These are phyloP conservation scores for Carapus acus DNA, from an alignment of 2,797 vertebrate species.

Conservation along the genomic window DNA sequence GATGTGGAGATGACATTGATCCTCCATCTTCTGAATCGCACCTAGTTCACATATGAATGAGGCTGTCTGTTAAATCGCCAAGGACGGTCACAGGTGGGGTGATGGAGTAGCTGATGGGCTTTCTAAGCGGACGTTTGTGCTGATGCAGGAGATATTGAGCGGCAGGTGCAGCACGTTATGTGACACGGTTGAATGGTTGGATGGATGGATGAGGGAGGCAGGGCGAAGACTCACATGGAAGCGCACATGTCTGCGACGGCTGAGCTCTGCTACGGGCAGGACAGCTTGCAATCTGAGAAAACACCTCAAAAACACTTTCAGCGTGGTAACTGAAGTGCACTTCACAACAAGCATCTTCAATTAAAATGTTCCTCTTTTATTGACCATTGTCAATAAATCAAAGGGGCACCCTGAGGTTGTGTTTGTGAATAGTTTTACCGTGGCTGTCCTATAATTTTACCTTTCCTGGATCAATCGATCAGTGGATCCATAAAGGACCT, in stretches of 20 bases:
- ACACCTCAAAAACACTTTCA: background rate
- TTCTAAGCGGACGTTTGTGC: conserved; percentile 28
- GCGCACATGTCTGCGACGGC: conserved; percentile 28
- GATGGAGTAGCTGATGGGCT: conserved; percentile 8
- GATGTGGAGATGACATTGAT: conserved; percentile 23
- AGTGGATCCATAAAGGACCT: too few relatives aligned
- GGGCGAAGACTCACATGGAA: conserved; percentile 37
- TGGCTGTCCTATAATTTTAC: too few relatives aligned
- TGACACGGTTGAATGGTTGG: conserved; percentile 31
- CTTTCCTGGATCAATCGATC: too few relatives aligned
- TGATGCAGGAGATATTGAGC: conserved; percentile 44
- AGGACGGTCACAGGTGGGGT: conserved; percentile 38
- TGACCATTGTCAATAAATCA: too few relatives aligned
- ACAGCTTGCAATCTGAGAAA: fast-evolving
- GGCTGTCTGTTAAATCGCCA: conserved; percentile 15
- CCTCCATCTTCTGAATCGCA: conserved; percentile 9
- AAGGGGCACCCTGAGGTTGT: too few relatives aligned
- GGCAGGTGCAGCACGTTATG: conserved; percentile 30
- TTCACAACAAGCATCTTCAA: too few relatives aligned
- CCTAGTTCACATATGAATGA: conserved; percentile 16
- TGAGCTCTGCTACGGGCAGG: conserved; percentile 7
- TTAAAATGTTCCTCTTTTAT: too few relatives aligned
- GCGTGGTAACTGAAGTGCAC: too few relatives aligned
- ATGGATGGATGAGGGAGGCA: conserved; percentile 23
- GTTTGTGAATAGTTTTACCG: too few relatives aligned